Evolutionary conservation across 1,140 invertebrate species (phyloP).

Genomic region (Ips typographus): DNA sequence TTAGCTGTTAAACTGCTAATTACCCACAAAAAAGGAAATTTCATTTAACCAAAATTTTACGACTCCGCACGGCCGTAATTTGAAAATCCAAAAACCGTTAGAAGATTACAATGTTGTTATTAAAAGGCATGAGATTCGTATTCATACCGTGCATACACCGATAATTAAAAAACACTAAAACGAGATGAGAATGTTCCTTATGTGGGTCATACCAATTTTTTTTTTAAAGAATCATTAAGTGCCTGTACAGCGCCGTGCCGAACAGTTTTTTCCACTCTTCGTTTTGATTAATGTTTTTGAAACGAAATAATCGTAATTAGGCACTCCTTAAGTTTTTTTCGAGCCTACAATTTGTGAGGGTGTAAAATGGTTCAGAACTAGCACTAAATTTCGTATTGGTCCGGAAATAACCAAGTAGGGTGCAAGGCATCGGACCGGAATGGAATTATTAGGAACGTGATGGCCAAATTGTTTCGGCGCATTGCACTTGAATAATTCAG

Average conservation of each 20-base stretch:
- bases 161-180: slow-evolving; percentile 1
- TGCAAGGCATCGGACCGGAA: slow-evolving; percentile 5
- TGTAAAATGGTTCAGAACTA: neutral
- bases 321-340: neutral
- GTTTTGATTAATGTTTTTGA: neutral
- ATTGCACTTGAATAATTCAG: slow-evolving; percentile 10
- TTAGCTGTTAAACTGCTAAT: too few relatives aligned
- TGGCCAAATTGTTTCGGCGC: neutral
- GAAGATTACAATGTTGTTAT: too few relatives aligned
- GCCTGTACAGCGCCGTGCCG: neutral
- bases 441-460: slow-evolving; percentile 7
- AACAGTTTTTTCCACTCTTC: neutral
- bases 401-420: neutral
- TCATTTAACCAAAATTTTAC: too few relatives aligned
- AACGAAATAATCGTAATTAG: neutral
- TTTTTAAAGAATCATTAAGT: neutral
- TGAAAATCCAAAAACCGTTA: too few relatives aligned
- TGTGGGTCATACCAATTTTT: neutral
- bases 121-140: neutral
- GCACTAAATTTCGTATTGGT: neutral
- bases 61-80: too few relatives aligned
- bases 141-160: neutral
- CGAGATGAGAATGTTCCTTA: neutral
- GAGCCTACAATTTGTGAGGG: neutral
- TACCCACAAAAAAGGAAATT: too few relatives aligned